Evolutionary conservation across 2,797 vertebrate genomes (phyloP).

Genomic region (Arremon brunneinucha): DNA sequence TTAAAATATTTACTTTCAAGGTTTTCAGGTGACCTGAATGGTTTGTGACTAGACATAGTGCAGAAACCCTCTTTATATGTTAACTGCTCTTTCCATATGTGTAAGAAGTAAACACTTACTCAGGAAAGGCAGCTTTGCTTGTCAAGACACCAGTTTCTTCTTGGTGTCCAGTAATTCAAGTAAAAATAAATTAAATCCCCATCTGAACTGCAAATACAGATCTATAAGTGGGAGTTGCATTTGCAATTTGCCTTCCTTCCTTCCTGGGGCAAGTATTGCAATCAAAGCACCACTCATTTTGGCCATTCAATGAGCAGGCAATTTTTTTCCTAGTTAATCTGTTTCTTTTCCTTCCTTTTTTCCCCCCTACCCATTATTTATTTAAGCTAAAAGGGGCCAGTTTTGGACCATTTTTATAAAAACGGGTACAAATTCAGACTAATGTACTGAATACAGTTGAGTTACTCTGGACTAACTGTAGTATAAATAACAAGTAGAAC

Average conservation of each 20-base stretch:
- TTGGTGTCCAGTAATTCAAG: background rate
- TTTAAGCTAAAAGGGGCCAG: background rate
- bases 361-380: background rate
- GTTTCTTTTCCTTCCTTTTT: background rate
- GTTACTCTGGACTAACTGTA: background rate
- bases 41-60: background rate
- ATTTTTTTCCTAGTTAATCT: background rate
- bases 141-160: background rate
- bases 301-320: background rate
- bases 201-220: background rate
- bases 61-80: background rate
- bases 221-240: background rate
- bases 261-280: background rate
- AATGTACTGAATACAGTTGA: background rate
- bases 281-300: background rate
- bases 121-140: background rate
- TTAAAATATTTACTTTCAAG: background rate
- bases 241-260: background rate
- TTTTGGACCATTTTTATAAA: background rate
- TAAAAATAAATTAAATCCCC: background rate
- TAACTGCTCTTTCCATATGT: background rate
- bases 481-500: constrained; percentile 25
- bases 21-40: background rate
- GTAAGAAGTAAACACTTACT: background rate
- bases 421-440: background rate